These are phyloP conservation scores for Carapus acus DNA, from an alignment of 2,797 vertebrate genomes.

Conservation along the genomic window DNA sequence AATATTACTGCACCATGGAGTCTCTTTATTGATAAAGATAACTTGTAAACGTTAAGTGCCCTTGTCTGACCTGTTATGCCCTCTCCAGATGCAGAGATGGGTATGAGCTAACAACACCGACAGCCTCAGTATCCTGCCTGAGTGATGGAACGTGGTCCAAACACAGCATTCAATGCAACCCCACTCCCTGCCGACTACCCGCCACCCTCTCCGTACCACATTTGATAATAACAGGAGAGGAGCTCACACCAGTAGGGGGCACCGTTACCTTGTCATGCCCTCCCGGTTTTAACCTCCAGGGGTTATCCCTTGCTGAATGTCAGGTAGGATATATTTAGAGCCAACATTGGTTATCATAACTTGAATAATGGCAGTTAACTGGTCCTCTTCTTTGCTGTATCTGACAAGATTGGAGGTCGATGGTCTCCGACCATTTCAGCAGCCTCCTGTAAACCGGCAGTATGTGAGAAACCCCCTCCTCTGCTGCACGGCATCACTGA, in stretches of 20 bases:
- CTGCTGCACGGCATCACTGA: conserved; percentile 76
- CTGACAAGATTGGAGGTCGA: conserved; percentile 73
- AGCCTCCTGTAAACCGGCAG: conserved; percentile 76
- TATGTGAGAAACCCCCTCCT: conserved; percentile 77
- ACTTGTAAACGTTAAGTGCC: too few species aligned
- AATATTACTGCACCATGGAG: too few species aligned
- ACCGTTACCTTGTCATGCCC: conserved; percentile 78
- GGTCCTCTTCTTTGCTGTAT: conserved; percentile 13
- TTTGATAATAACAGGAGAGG: conserved; percentile 68
- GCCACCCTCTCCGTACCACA: conserved; percentile 63
- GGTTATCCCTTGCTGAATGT: conserved; percentile 76
- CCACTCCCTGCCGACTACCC: conserved; percentile 76
- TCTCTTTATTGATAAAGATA: too few species aligned
- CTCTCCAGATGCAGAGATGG: conserved; percentile 83
- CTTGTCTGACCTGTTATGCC: too few species aligned
- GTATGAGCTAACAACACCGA: conserved; percentile 70
- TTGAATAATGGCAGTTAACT: background rate
- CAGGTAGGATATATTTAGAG: conserved; percentile 68
- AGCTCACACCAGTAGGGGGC: conserved; percentile 77
- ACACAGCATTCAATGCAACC: conserved; percentile 77
- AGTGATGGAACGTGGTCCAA: conserved; percentile 86
- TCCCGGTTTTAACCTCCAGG: conserved; percentile 80
- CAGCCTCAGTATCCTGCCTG: conserved; percentile 75
- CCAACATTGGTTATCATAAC: background rate
- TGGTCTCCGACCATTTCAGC: conserved; percentile 83